Evolutionary conservation across 2,797 vertebrate genomes (phyloP), one percentile per base, ranked within the genome.

Genomic region (Spinus olivaceus): DNA sequence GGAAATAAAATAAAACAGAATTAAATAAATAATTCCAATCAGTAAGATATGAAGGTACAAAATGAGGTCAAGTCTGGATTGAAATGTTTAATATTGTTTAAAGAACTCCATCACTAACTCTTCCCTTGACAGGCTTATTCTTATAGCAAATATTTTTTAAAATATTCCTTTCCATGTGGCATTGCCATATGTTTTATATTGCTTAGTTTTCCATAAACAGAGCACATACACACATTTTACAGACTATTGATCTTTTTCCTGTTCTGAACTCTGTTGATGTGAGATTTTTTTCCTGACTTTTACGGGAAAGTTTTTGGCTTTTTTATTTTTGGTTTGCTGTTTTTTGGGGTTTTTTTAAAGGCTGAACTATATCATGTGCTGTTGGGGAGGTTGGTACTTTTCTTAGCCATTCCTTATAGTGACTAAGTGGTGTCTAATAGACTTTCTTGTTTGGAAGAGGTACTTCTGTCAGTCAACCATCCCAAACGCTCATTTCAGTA

Each of bases 131-230:
- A 78, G 42, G 28, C 37, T 91, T 93, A 89, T 41, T 90, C 46
- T 16, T 86, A 88, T 37, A 85, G 64, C 41, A 93, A 91, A 86
- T 92, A 72, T 85, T 77, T 96, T 86, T 49, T 19, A 0, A 67
- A 90, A 63, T 86, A 88, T 79, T 92, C 94, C 39, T 72, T 92
- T 93, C 88, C 71, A 86, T 88, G 73, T 86, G 51, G 46, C 60
- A 71, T 73, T 86, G 65, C 64, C 90, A 70, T 90, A 94, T 86
- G 90, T 85, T 92, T 90, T 71, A 54, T 77, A 94, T 64, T 80
- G 64, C 90, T 70, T 30, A 73, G 72, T 80, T 80, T 96, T 94
- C 70, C 56, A 90, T 76, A 96, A 93, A 92, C 46, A 86, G 33
- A 88, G 44, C 27, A 69, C 47, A 95, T 44, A 86, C 28, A 77